These are phyloP conservation scores for Triplophysa rosa DNA, from an alignment of 2,113 vertebrate species.

Conservation along the genomic window DNA sequence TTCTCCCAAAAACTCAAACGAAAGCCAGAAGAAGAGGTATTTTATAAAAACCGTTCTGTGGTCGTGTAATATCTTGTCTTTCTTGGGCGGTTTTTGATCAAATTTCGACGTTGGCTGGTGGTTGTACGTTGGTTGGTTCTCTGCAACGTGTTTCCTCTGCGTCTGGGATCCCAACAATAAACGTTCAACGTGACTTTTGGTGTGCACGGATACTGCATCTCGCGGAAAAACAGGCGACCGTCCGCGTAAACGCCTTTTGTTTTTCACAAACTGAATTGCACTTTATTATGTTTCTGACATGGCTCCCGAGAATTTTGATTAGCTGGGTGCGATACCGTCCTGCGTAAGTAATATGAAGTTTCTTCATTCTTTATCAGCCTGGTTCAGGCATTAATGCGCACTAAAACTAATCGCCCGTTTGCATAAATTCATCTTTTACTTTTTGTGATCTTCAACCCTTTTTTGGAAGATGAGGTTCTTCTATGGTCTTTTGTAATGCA, in stretches of 20 bases:
- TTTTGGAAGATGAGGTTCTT: slow-evolving; percentile 63
- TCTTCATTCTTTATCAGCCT: slow-evolving; percentile 51
- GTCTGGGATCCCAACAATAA: slow-evolving; percentile 34
- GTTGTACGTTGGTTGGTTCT: slow-evolving; percentile 18
- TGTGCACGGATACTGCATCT: not conserved
- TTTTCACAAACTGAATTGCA: slow-evolving; percentile 5
- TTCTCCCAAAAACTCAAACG: not conserved
- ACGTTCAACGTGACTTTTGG: slow-evolving; percentile 12
- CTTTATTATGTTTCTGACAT: slow-evolving; percentile 25
- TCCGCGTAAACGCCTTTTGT: not conserved
- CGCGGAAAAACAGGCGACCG: not conserved
- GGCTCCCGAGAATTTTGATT: slow-evolving; percentile 18
- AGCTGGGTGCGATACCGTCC: slow-evolving; percentile 56
- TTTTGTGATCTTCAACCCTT: slow-evolving; percentile 48
- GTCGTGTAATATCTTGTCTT: not conserved
- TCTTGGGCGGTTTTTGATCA: not conserved
- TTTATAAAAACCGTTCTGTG: not conserved
- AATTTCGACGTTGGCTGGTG: slow-evolving; percentile 21
- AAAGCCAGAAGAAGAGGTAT: not conserved
- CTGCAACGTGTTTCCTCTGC: slow-evolving; percentile 21
- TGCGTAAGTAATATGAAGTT: slow-evolving; percentile 67
- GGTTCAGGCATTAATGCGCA: slow-evolving; percentile 54
- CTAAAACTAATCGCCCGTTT: slow-evolving; percentile 40
- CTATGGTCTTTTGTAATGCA: slow-evolving; percentile 69
- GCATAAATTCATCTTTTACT: not conserved